Percentiles rank a stretch among this genome's conserved stretches.
These are phyloP conservation scores for Porites evermanni DNA, from an alignment of 92 coral and sea anemone genomes.

Conservation along the genomic window DNA sequence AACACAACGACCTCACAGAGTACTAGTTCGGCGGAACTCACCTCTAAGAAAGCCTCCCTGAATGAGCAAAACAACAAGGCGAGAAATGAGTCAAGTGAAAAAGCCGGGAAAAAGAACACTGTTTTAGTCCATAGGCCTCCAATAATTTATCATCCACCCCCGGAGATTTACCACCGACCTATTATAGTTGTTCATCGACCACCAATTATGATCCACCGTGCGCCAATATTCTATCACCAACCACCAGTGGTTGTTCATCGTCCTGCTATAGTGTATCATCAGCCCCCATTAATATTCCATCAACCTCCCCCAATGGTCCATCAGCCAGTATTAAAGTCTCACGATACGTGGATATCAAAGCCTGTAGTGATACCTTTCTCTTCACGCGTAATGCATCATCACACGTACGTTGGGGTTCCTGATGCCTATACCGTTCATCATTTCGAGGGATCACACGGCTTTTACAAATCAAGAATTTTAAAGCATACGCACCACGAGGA, in stretches of 20 bases:
- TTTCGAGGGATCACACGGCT: conserved; percentile 50
- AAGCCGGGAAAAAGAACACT: conserved; percentile 89
- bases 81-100: conserved; percentile 67
- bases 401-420: conserved; percentile 81
- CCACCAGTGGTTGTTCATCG: conserved; percentile 98
- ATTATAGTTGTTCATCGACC: conserved; percentile 97
- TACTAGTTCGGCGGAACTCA: neutral
- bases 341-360: conserved; percentile 89
- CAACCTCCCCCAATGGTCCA: conserved; percentile 98
- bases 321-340: conserved; percentile 91
- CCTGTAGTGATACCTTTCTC: conserved; percentile 69
- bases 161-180: conserved; percentile 98
- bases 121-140: conserved; percentile 96
- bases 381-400: conserved; percentile 74
- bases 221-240: conserved; percentile 94
- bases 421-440: conserved; percentile 70
- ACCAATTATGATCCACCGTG: conserved; percentile 97
- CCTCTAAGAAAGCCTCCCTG: conserved; percentile 28
- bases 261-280: conserved; percentile 98
- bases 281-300: conserved; percentile 93
- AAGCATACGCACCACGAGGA: conserved; percentile 33
- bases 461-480: conserved; percentile 76
- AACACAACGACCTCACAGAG: conserved; percentile 29
- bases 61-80: conserved; percentile 15
- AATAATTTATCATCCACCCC: conserved; percentile 98